phyloP scores from a whole-genome alignment of 2,113 vertebrate genomes.

The Neopipo cinnamomea region DNA sequence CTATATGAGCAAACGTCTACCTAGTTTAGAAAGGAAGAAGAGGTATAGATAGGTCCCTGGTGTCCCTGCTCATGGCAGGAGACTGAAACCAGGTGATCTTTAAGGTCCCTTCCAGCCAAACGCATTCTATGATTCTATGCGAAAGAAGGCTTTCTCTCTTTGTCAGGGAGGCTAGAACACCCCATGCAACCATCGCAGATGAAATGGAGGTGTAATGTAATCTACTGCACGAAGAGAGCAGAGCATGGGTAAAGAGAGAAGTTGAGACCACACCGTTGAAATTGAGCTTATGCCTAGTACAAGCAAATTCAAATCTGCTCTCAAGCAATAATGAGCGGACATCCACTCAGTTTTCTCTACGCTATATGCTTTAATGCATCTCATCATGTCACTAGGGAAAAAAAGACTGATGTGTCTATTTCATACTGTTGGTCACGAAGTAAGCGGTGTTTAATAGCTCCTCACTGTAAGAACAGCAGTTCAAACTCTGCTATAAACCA shows the following conservation, averaged over 20 bases:
- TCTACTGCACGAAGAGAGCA: neutral
- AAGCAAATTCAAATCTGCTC: neutral
- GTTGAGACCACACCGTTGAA: neutral
- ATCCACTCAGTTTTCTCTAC: neutral
- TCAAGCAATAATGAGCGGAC: neutral
- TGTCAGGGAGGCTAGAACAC: neutral
- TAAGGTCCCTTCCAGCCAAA: neutral
- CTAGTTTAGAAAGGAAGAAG: neutral
- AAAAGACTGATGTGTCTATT: neutral
- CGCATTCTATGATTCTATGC: neutral
- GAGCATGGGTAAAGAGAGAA: neutral
- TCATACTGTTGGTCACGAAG: neutral
- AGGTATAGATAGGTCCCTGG: neutral
- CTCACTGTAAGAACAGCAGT: neutral
- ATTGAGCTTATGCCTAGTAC: neutral
- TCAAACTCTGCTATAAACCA: neutral
- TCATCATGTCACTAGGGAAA: neutral
- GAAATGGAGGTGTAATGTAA: neutral
- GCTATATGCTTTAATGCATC: neutral
- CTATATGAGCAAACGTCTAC: neutral
- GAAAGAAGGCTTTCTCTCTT: neutral
- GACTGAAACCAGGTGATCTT: neutral
- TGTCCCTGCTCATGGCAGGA: neutral
- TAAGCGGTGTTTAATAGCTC: neutral
- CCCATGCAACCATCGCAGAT: neutral